Evolutionary conservation across 2,113 vertebrate species (phyloP), one percentile per base, ranked within the genome.

Genomic region (Saimiri boliviensis): DNA sequence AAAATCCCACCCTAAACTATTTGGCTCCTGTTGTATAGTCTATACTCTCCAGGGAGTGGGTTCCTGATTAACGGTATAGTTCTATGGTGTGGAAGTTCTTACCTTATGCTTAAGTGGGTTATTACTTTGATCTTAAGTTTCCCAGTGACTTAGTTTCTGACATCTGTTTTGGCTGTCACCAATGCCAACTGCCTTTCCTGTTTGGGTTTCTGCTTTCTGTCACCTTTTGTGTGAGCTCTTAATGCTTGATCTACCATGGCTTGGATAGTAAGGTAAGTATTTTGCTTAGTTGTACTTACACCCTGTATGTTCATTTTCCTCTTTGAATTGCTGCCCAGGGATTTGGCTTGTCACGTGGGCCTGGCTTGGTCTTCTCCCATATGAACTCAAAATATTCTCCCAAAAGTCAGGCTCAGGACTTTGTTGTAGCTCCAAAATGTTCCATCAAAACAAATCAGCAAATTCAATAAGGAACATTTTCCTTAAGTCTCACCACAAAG

Each of bases 391-490:
- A 96, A 52, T 71, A 58, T 58, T 49, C 13, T 27, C 45, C 25
- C n/a, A 47, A 47, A 82, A 56, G 27, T 60, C 14, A 82, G 32
- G 3, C 68, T 86, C 8, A 60, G 27, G 35, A 85, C 49, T 85
- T 63, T 68, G 54, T 80, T 70, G 8, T 49, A n/a, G 71, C 45
- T 93, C 86, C 58, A 82, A 49, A 88, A 89, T 85, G 0, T 71
- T 63, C 23, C n/a, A 49, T 94, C 66, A 86, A 93, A 94, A 91
- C 8, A 91, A 79, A 83, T 92, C n/a, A 90, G 35, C 45, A 80
- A 23, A 73, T 71, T 42, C 71, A 81, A 49, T 85, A 56, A 91
- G 37, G 56, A 91, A 30, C 3, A 25, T 86, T 96, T 85, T 56
- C 35, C 47, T 86, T 17, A 60, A 93, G 27, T 58, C 52, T 20